Conservation (phyloP, 2,113 vertebrate species). For the Aptenodytes patagonicus region DNA sequence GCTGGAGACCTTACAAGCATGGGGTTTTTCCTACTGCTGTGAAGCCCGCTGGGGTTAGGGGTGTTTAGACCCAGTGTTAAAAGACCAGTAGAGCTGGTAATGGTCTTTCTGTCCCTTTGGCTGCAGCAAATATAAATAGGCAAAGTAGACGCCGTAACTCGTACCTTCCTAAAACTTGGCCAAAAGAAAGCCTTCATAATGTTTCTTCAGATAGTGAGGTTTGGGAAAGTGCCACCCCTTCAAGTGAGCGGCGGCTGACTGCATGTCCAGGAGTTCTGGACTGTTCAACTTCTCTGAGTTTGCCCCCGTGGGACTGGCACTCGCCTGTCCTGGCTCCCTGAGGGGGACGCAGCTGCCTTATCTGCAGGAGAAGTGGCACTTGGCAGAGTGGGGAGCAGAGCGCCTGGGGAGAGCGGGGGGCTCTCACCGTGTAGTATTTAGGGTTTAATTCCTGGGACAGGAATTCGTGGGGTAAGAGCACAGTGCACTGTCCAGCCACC, state of each 20-base stretch:
- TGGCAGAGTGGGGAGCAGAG: neutral
- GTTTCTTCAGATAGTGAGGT: neutral
- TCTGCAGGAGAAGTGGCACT: neutral
- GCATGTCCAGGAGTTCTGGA: neutral
- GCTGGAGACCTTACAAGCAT: conserved; percentile 25
- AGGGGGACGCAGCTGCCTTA: neutral
- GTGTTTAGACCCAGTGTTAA: neutral
- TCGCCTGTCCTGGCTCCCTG: neutral
- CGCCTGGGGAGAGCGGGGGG: accelerated
- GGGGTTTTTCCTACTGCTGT: neutral
- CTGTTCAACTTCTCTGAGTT: neutral
- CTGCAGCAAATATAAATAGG: neutral
- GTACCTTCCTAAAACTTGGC: neutral
- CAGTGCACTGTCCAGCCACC: too few relatives aligned
- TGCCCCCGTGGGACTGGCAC: accelerated
- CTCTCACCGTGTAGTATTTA: accelerated
- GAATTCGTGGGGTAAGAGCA: neutral
- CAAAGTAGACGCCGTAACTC: neutral
- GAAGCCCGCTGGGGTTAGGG: neutral
- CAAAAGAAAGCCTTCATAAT: neutral
- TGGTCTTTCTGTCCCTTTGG: neutral
- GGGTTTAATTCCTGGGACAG: neutral
- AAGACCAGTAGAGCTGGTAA: neutral
- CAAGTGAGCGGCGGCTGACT: accelerated
- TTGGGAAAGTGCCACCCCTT: neutral